Conservation (phyloP, 2,113 vertebrate species). For the Boulengeromyrus knoepffleri region DNA sequence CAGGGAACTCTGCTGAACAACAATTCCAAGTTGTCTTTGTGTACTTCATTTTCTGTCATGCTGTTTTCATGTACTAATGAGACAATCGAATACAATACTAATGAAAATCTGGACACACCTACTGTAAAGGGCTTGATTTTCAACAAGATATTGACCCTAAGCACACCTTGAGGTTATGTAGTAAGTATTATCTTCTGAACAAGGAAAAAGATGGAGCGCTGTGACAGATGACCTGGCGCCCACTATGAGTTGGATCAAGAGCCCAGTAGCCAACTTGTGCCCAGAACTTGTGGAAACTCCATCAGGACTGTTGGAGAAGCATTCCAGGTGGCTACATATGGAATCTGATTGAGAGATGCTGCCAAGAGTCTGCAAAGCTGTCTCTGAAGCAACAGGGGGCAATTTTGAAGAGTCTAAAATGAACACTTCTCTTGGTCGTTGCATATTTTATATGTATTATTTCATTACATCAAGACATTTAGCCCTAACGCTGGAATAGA, state of each 20-base stretch:
- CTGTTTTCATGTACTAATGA: background rate
- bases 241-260: background rate
- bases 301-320: background rate
- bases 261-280: background rate
- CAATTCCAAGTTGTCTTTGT: background rate
- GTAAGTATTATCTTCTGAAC: background rate
- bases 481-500: background rate
- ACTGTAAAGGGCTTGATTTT: background rate
- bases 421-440: background rate
- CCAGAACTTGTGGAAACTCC: background rate
- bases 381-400: background rate
- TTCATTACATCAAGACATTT: background rate
- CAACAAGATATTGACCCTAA: background rate
- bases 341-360: background rate
- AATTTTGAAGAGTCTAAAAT: background rate
- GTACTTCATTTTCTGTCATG: background rate
- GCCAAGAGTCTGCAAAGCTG: background rate
- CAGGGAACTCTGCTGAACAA: background rate
- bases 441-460: background rate
- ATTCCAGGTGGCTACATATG: background rate
- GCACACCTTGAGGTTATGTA: background rate
- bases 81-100: background rate
- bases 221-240: background rate
- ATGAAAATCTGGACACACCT: background rate
- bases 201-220: background rate